A percentile compares a stretch with the other conserved stretches of the same genome.
Conservation (phyloP, 2,797 vertebrate species). For the Rhodeus uyekii region DNA sequence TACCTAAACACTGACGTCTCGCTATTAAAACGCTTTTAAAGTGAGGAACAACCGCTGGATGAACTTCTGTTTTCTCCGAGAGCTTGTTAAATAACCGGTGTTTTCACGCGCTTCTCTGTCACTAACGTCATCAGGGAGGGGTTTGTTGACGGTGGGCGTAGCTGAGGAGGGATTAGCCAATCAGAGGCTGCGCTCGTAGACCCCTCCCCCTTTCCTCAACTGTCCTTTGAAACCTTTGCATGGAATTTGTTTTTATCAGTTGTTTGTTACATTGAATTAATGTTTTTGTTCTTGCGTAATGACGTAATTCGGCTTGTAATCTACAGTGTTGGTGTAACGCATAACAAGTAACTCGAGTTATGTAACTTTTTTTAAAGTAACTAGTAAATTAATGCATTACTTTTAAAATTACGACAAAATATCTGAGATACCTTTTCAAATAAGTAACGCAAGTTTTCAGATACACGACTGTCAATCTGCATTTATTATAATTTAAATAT, state of each 20-base stretch:
- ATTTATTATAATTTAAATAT: no score
- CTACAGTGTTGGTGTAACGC: no score
- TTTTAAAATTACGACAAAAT: no score
- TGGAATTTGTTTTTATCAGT: not conserved
- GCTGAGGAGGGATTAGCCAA: not conserved
- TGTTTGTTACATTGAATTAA: not conserved
- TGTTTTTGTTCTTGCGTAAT: not conserved
- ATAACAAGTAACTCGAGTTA: no score
- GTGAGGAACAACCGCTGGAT: not conserved
- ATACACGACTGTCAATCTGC: no score
- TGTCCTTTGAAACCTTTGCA: conserved; percentile 4
- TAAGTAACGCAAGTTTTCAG: no score
- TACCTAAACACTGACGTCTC: not conserved
- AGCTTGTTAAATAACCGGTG: conserved; percentile 7
- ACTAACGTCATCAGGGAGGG: not conserved
- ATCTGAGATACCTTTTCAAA: no score
- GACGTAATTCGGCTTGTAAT: not conserved
- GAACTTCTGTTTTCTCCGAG: not conserved
- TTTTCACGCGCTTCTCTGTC: not conserved
- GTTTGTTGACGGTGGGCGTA: not conserved
- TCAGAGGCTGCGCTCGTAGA: not conserved
- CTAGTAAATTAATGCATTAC: no score
- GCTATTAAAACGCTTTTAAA: not conserved
- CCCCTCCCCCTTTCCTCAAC: not conserved
- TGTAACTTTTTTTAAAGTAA: no score